Conservation (phyloP, 2,113 vertebrate species). For the Larimichthys crocea region DNA sequence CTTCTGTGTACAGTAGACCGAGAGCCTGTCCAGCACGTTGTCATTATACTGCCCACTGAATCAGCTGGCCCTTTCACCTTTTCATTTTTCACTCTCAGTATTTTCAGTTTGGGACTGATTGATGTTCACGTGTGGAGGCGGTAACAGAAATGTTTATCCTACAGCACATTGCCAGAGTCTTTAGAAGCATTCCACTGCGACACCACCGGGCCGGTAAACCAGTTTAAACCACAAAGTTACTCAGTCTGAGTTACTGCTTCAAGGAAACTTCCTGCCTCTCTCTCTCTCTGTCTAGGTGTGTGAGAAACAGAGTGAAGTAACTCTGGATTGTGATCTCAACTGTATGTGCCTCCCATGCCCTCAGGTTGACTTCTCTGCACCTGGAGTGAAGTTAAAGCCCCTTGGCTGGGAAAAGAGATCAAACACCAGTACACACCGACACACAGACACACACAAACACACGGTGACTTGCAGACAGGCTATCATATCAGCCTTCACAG, state of each 20-base stretch:
- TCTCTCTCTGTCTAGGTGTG: slow-evolving; percentile 25
- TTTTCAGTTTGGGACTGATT: slow-evolving; percentile 55
- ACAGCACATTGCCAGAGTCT: slow-evolving; percentile 45
- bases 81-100: slow-evolving; percentile 52
- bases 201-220: slow-evolving; percentile 71
- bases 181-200: slow-evolving; percentile 57
- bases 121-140: slow-evolving; percentile 62
- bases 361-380: slow-evolving; percentile 79
- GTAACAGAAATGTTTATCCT: slow-evolving; percentile 69
- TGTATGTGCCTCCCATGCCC: slow-evolving; percentile 71
- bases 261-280: slow-evolving; percentile 50
- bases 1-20: slow-evolving; percentile 59
- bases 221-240: slow-evolving; percentile 67
- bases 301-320: not conserved
- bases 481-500: slow-evolving; percentile 66
- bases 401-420: slow-evolving; percentile 72
- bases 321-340: slow-evolving; percentile 49
- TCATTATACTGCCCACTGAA: slow-evolving; percentile 69
- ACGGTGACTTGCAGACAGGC: slow-evolving; percentile 46
- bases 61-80: slow-evolving; percentile 72
- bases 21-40: slow-evolving; percentile 54
- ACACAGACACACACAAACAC: slow-evolving; percentile 44
- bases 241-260: slow-evolving; percentile 56
- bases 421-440: slow-evolving; percentile 48
- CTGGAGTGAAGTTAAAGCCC: slow-evolving; percentile 77